Percentiles rank a stretch among this genome's conserved stretches.
Conservation (phyloP, 2,888 invertebrate species). For the Cheilosia impressa region DNA sequence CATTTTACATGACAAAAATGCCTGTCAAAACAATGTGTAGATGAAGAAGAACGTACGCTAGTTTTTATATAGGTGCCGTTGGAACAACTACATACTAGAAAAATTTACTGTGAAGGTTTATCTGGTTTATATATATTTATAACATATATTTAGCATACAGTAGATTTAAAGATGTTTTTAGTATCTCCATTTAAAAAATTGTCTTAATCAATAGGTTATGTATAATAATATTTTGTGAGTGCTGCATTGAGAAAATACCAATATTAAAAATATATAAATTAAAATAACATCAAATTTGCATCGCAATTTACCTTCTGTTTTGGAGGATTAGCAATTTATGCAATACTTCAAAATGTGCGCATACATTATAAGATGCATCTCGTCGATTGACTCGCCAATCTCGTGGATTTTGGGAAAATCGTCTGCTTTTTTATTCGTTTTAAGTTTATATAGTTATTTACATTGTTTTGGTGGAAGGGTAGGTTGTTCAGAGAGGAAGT, state of each 20-base stretch:
- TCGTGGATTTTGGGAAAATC: slow-evolving; percentile 82
- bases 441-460: slow-evolving; percentile 4
- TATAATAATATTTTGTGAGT: slow-evolving; percentile 28
- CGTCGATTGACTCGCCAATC: slow-evolving; percentile 83
- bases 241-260: slow-evolving; percentile 58
- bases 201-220: slow-evolving; percentile 20
- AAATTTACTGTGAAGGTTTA: slow-evolving; percentile 13
- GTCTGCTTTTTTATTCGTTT: slow-evolving; percentile 47
- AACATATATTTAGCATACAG: slow-evolving; percentile 42
- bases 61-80: slow-evolving; percentile 43
- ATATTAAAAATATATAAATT: slow-evolving; percentile 13
- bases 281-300: slow-evolving; percentile 35
- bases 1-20: slow-evolving; percentile 49
- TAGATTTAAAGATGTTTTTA: slow-evolving; percentile 27
- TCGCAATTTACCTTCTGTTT: slow-evolving; percentile 59
- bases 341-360: slow-evolving; percentile 83
- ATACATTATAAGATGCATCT: slow-evolving; percentile 83
- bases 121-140: background rate
- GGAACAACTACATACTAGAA: slow-evolving; percentile 55
- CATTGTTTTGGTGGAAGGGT: slow-evolving; percentile 11
- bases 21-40: slow-evolving; percentile 40
- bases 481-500: background rate
- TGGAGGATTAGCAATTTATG: slow-evolving; percentile 76
- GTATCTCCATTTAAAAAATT: slow-evolving; percentile 15
- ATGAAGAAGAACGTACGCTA: slow-evolving; percentile 36